Percentiles rank a stretch among this genome's conserved stretches.
Evolutionary conservation across 2,113 vertebrate species (phyloP).

Genomic region (Cercocebus atys): DNA sequence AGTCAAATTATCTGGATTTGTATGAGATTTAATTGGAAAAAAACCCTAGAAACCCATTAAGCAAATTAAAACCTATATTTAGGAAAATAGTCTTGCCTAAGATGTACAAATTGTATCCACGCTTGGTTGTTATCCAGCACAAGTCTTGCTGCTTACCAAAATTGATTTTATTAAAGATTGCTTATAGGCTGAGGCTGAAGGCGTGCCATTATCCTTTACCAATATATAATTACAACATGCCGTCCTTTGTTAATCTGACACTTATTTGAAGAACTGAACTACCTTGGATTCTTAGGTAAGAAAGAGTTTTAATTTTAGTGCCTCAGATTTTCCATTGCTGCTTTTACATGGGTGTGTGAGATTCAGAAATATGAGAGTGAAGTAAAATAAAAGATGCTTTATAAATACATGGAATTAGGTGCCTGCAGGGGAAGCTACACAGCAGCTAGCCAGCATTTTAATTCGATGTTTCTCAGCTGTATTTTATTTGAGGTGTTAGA

Average conservation of each 20-base stretch:
- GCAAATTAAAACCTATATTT: not conserved
- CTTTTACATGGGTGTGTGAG: not conserved
- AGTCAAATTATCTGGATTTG: not conserved
- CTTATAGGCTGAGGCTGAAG: not conserved
- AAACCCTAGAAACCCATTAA: not conserved
- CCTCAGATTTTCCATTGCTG: not conserved
- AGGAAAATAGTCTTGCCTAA: not conserved
- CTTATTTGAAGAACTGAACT: not conserved
- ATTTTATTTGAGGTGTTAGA: not conserved
- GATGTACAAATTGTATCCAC: not conserved
- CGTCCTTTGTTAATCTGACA: not conserved
- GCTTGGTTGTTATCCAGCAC: not conserved
- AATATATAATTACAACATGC: not conserved
- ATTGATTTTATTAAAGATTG: not conserved
- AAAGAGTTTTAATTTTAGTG: not conserved
- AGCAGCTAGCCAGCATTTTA: not conserved
- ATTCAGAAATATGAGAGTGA: not conserved
- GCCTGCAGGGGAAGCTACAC: no score
- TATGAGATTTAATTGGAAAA: slow-evolving; percentile 3
- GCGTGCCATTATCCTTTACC: not conserved
- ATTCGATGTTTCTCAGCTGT: not conserved
- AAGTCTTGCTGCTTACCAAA: not conserved
- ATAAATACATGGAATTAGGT: not conserved
- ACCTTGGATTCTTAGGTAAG: not conserved
- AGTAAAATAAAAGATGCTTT: not conserved